Evolutionary conservation across 2,888 invertebrate species (phyloP).

Genomic region (Chelonus formosanus): DNA sequence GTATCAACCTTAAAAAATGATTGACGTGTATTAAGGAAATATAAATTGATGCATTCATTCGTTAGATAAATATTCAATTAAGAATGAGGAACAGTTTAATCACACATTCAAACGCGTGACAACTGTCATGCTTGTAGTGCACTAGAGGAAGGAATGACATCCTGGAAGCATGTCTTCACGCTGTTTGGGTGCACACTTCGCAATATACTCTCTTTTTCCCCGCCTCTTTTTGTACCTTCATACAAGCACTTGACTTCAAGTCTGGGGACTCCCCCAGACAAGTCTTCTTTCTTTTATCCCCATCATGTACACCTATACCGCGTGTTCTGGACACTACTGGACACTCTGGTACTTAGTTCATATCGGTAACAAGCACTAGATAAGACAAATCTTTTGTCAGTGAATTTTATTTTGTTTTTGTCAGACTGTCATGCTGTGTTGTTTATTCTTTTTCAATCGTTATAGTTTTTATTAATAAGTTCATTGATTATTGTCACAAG

Average conservation of each 20-base stretch:
- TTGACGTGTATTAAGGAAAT: too few species aligned
- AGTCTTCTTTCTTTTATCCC: slow-evolving; percentile 26
- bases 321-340: slow-evolving; percentile 28
- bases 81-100: neutral
- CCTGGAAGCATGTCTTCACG: slow-evolving; percentile 63
- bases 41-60: too few species aligned
- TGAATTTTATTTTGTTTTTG: slow-evolving; percentile 3
- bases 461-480: too few species aligned
- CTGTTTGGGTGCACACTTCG: slow-evolving; percentile 59
- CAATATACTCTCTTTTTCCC: slow-evolving; percentile 47
- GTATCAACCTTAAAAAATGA: too few species aligned
- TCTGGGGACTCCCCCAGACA: slow-evolving; percentile 24
- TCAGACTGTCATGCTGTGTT: neutral
- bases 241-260: neutral
- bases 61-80: too few species aligned
- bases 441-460: neutral
- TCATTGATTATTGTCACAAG: too few species aligned
- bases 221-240: neutral
- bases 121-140: slow-evolving; percentile 24
- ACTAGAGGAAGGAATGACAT: slow-evolving; percentile 55
- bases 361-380: slow-evolving; percentile 46
- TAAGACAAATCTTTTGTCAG: slow-evolving; percentile 18
- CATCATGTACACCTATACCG: slow-evolving; percentile 25
- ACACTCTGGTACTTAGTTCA: slow-evolving; percentile 41
- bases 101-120: slow-evolving; percentile 28